A percentile compares a stretch with the other conserved stretches of the same genome.
Evolutionary conservation across 2,797 vertebrate genomes (phyloP).

Genomic region (Antrozous pallidus): DNA sequence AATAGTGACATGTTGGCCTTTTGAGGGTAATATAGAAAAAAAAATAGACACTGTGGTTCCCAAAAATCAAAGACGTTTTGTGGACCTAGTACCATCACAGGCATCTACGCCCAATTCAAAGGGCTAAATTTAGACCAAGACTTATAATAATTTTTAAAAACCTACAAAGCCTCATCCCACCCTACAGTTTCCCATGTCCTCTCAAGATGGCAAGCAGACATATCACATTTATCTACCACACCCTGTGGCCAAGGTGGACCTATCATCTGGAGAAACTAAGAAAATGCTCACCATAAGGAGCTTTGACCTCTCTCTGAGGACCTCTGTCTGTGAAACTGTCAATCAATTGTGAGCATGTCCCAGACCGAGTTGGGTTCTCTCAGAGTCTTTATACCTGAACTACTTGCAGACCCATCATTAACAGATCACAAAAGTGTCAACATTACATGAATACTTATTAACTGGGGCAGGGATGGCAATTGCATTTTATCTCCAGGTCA

Average conservation of each 20-base stretch:
- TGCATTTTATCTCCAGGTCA: neutral
- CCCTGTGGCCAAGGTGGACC: neutral
- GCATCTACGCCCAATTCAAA: neutral
- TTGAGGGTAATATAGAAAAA: neutral
- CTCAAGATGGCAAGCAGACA: neutral
- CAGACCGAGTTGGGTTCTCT: neutral
- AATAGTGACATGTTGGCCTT: neutral
- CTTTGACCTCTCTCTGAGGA: neutral
- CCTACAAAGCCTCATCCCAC: neutral
- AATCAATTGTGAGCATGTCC: neutral
- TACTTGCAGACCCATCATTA: neutral
- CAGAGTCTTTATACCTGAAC: neutral
- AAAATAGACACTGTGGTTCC: neutral
- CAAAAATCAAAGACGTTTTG: neutral
- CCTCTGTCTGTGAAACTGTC: neutral
- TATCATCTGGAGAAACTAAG: constrained; percentile 12
- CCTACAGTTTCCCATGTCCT: neutral
- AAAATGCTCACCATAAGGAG: neutral
- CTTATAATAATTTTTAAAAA: neutral
- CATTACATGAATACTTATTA: neutral
- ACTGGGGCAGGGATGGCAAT: neutral
- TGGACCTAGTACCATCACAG: neutral
- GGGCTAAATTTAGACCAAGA: neutral
- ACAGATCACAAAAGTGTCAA: neutral
- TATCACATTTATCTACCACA: neutral